Base-by-base conservation (phyloP, 1,140 invertebrate species). In the Drosophila obscura region DNA sequence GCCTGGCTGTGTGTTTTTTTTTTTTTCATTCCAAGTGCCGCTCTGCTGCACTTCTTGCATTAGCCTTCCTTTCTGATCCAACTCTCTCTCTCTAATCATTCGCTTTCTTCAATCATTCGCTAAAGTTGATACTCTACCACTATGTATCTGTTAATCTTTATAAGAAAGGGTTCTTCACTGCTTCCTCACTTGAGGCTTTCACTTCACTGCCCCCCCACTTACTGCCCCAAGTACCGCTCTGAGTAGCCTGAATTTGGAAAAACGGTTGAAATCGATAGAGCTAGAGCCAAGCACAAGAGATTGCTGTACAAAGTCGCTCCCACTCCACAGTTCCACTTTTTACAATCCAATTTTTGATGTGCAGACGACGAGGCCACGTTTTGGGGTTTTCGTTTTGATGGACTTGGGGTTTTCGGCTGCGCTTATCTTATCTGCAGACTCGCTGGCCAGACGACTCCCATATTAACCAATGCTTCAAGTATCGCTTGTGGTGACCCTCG, bases 371-470 rank as follows among this genome's bases (percentile, higher is more conserved):
- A 51, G 31, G 64, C 53, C 66, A 71, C 67, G 67, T 71, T 68
- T 49, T 19, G 44, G n/a, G 35, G 35, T 39, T 39, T 9, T 35
- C 31, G 43, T 8, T 69, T 24, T 15, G 15, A 67, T 69, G 66
- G 66, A 69, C 66, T 68, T 69, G 64, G 66, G 41, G 51, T n/a
- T 68, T 44, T 13, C 13, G 35, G 35, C 11, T 3, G n/a, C 45
- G 11, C 15, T 69, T 69, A 71, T 71, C 67, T 71, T 58, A 71
- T 71, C 66, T 22, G 24, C 64, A 22, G 16, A 11, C 63, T 49
- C 28, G 66, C 49, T 64, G 35, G 11, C 35, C 11, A 39, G 35
- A 19, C 15, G 31, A 16, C 15, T 45, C 55, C 43, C 28, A 19
- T 5, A 13, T 35, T 13, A 22, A 9, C 50, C 41, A 15, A n/a